Conservation (phyloP, 1,140 invertebrate species). For the Tenebrio molitor region DNA sequence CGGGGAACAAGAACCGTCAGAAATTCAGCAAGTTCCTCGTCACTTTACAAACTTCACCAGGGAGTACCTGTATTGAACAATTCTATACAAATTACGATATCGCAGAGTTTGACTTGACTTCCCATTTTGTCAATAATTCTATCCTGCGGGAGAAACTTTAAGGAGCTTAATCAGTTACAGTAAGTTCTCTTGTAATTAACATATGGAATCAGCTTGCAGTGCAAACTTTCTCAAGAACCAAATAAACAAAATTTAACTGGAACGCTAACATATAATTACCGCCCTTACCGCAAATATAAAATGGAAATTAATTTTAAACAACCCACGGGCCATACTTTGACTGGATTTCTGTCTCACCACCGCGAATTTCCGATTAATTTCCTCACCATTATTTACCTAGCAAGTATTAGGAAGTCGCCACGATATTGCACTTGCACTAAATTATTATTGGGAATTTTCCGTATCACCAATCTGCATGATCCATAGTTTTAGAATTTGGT, state of each 20-base stretch:
- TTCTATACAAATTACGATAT: constrained; percentile 27
- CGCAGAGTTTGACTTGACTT: constrained; percentile 12
- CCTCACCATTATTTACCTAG: constrained; percentile 48
- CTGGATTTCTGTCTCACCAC: constrained; percentile 28
- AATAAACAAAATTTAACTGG: constrained; percentile 18
- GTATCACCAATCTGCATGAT: too few relatives aligned
- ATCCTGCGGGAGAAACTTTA: constrained; percentile 9
- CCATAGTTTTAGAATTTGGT: too few relatives aligned
- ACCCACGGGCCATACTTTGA: constrained; percentile 48
- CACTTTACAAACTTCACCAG: constrained; percentile 4
- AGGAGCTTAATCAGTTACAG: constrained; percentile 23
- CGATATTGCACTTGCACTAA: too few relatives aligned
- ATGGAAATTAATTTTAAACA: constrained; percentile 50
- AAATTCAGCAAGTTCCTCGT: constrained; percentile 19
- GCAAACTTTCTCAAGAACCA: neutral
- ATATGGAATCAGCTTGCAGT: constrained; percentile 19
- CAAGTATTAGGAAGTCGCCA: constrained; percentile 22
- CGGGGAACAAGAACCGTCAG: constrained; percentile 14
- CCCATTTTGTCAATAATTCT: constrained; percentile 22
- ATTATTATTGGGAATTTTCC: too few relatives aligned
- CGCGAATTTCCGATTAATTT: constrained; percentile 48
- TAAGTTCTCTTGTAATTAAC: constrained; percentile 3
- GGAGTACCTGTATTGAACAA: constrained; percentile 26
- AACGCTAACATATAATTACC: constrained; percentile 23
- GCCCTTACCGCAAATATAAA: constrained; percentile 31